Evolutionary conservation across 1,140 invertebrate genomes (phyloP), one percentile per base, ranked within the genome.

Genomic region (Condylostylus longicornis): DNA sequence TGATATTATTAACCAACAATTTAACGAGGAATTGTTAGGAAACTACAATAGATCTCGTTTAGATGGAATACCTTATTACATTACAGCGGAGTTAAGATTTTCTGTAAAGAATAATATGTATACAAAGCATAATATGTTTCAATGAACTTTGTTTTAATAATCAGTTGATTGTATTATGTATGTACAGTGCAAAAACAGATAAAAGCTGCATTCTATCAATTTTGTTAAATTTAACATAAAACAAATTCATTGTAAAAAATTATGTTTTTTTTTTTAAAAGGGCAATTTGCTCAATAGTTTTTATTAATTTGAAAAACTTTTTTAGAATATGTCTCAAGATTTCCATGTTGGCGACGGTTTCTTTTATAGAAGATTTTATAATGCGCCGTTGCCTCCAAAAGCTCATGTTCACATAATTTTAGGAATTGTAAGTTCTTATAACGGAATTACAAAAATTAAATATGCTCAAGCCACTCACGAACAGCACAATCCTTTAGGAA

Each of bases 321-420:
- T 64, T 35, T 64, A 71, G 42, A 65, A 61, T 56, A 73, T 64
- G 40, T 66, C 64, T 40, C 50, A 63, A 49, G 63, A 67, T 17
- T 91, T 91, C 64, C 64, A 70, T 5, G 72, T 93, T 30, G 86
- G 87, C 10, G 77, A 89, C 64, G 71, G 72, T 15, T 66, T 63
- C 35, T 71, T 63, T 5, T 83, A 86, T 52, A 78, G 79, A 41
- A 71, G 72, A 0, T 90, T 74, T 54, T 76, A 72, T 37, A 93
- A 93, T 65, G 75, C 74, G 9, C 83, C 82, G 2, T 55, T 91
- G 15, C 63, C 75, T 28, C 52, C 69, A 25, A 64, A 70, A 13
- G 62, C 62, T 44, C 66, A 75, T 48, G 75, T 81, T 45, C 73
- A 79, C 42, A 67, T 90, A 5, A 75, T 77, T 30, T 51, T 86